Conservation (phyloP, 2,888 invertebrate genomes). For the Agrochola lota region DNA sequence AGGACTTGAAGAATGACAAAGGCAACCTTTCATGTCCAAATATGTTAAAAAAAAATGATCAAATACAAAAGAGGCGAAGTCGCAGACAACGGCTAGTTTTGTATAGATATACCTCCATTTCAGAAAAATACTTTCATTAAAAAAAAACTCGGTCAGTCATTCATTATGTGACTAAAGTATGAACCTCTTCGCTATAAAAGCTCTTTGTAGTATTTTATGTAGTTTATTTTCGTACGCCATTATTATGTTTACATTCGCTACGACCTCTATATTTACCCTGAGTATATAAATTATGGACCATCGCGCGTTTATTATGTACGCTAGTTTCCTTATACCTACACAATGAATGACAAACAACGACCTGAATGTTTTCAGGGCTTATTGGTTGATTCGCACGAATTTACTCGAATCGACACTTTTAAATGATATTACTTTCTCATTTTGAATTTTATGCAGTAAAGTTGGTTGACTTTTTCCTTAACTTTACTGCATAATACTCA, state of each 20-base stretch:
- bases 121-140: neutral
- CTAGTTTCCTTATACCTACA: slow-evolving; percentile 27
- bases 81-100: too few species aligned
- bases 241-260: slow-evolving; percentile 32
- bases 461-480: too few species aligned
- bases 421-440: too few species aligned
- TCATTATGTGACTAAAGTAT: slow-evolving; percentile 4
- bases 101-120: neutral
- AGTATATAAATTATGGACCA: slow-evolving; percentile 47
- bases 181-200: slow-evolving; percentile 7
- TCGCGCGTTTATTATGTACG: slow-evolving; percentile 43
- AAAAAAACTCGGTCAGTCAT: slow-evolving; percentile 14
- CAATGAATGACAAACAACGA: slow-evolving; percentile 32
- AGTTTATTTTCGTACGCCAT: slow-evolving; percentile 30
- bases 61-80: neutral
- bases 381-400: too few species aligned
- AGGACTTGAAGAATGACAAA: too few species aligned
- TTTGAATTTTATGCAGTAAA: too few species aligned
- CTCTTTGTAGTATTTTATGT: slow-evolving; percentile 15
- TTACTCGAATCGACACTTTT: too few species aligned
- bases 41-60: neutral
- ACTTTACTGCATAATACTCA: too few species aligned
- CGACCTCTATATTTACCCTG: slow-evolving; percentile 38
- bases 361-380: neutral
- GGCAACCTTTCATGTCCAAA: neutral